Percentiles rank a stretch among this genome's conserved stretches.
These are phyloP conservation scores for Gnathonemus longibarbis DNA, from an alignment of 2,113 vertebrate genomes.

Conservation along the genomic window DNA sequence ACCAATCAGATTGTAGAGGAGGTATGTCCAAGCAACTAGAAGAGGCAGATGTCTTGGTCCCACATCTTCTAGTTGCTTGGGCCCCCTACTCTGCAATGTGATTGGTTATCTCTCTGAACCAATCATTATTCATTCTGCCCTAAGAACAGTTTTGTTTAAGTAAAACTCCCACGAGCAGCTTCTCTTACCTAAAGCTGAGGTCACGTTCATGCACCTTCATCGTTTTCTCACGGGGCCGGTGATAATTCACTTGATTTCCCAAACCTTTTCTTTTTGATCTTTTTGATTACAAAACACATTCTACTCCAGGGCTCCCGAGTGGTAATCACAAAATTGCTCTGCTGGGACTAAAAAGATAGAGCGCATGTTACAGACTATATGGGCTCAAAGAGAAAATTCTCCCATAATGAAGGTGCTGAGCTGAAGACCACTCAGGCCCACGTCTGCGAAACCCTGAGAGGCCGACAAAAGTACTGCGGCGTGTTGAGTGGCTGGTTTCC, in stretches of 20 bases:
- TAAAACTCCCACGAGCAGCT: no score
- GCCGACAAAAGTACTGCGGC: neutral
- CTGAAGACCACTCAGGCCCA: neutral
- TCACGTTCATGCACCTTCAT: neutral
- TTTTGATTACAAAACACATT: neutral
- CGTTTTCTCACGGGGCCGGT: neutral
- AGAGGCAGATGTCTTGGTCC: no score
- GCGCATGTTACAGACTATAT: neutral
- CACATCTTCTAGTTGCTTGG: no score
- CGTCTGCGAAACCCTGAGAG: neutral
- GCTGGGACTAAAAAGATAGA: neutral
- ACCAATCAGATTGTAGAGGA: no score
- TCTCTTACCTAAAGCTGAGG: neutral
- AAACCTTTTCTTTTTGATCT: neutral
- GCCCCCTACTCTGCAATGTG: no score
- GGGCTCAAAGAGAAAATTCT: neutral
- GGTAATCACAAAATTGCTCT: neutral
- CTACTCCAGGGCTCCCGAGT: neutral
- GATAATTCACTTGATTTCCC: neutral
- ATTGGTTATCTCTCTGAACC: no score
- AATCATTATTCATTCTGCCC: no score
- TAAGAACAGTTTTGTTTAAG: no score
- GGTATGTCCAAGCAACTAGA: no score
- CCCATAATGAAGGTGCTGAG: neutral
- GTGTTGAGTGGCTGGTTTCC: neutral